These are phyloP conservation scores for Podarcis lilfordi DNA, from an alignment of 2,797 vertebrate species.

Conservation along the genomic window DNA sequence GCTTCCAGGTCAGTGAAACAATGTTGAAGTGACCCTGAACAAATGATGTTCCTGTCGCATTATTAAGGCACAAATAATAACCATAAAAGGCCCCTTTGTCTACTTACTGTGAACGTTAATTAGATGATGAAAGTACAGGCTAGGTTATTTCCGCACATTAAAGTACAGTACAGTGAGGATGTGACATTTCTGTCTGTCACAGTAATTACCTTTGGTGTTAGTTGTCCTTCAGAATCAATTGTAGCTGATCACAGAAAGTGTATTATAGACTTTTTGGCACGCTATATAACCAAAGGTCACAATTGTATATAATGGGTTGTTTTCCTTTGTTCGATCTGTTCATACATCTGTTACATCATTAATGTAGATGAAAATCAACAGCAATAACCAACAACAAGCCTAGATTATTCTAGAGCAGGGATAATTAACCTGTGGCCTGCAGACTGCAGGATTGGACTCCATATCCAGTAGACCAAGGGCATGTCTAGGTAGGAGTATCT, in stretches of 20 bases:
- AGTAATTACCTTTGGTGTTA: conserved; percentile 31
- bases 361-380: not conserved
- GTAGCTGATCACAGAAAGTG: not conserved
- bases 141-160: conserved; percentile 26
- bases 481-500: too few relatives aligned
- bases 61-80: conserved; percentile 58
- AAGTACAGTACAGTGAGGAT: not conserved
- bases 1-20: conserved; percentile 50
- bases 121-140: not conserved
- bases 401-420: not conserved
- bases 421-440: too few relatives aligned
- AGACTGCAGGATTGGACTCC: too few relatives aligned
- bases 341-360: not conserved
- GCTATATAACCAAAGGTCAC: accelerated
- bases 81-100: conserved; percentile 38
- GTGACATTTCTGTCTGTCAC: not conserved
- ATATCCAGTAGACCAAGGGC: too few relatives aligned
- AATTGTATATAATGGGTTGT: not conserved
- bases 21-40: conserved; percentile 54
- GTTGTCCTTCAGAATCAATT: not conserved
- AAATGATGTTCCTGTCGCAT: conserved; percentile 42
- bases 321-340: not conserved
- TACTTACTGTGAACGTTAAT: conserved; percentile 47
- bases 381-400: not conserved
- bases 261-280: accelerated